Evolutionary conservation across 1,140 invertebrate genomes (phyloP).

Genomic region (Trinorchestia longiramus): DNA sequence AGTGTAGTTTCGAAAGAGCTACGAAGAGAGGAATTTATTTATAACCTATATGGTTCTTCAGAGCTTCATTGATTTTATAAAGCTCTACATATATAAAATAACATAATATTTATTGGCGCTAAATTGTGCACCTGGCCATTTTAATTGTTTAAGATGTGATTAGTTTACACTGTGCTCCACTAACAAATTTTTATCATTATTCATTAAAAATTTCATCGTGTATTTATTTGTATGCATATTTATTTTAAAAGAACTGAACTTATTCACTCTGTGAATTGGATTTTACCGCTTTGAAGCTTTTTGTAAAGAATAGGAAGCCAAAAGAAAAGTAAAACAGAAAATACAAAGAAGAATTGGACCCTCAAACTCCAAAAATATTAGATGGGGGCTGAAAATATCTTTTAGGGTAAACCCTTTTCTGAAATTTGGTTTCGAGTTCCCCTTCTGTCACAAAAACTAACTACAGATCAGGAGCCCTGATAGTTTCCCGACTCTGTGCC

Average conservation of each 20-base stretch:
- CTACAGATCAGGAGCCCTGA: conserved; percentile 30
- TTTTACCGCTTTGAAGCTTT: not conserved
- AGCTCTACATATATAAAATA: too few species aligned
- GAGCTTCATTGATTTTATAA: too few species aligned
- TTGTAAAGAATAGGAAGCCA: not conserved
- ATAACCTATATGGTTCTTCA: not conserved
- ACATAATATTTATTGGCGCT: too few species aligned
- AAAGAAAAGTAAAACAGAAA: not conserved
- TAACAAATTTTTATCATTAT: not conserved
- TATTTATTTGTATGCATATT: not conserved
- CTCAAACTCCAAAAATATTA: not conserved
- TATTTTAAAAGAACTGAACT: not conserved
- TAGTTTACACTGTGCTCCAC: not conserved
- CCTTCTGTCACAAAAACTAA: conserved; percentile 22
- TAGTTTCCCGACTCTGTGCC: conserved; percentile 20
- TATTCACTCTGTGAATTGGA: not conserved
- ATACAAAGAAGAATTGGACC: not conserved
- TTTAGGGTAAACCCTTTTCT: not conserved
- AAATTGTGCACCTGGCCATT: too few species aligned
- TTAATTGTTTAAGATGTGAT: too few species aligned
- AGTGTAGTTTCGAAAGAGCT: not conserved
- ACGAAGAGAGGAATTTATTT: not conserved
- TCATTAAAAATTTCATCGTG: not conserved
- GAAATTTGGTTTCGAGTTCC: not conserved
- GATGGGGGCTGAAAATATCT: not conserved